Conservation (phyloP, 2,113 vertebrate genomes). For the Nannobrachium achirus region DNA sequence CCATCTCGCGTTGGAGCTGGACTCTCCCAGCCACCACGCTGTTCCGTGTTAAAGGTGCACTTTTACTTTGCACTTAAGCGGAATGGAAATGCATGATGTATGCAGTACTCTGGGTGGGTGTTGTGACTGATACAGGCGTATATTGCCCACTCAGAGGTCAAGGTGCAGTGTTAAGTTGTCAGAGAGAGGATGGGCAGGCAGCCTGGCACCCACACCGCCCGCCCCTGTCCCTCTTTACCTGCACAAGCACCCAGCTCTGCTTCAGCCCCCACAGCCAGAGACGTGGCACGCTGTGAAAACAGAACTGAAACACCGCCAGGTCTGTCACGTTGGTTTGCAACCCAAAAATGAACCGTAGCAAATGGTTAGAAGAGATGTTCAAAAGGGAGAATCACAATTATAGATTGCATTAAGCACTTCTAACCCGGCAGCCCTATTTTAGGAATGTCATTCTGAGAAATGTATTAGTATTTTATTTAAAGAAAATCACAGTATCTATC, state of each 20-base stretch:
- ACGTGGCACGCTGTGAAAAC: slow-evolving; percentile 57
- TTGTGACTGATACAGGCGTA: slow-evolving; percentile 77
- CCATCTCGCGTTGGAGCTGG: slow-evolving; percentile 61
- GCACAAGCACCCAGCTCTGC: slow-evolving; percentile 63
- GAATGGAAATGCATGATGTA: slow-evolving; percentile 78
- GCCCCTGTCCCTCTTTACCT: slow-evolving; percentile 75
- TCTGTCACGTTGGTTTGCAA: too few relatives aligned
- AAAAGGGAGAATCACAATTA: background rate
- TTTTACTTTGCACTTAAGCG: slow-evolving; percentile 81
- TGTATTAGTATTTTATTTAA: too few relatives aligned
- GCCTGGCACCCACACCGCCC: slow-evolving; percentile 64
- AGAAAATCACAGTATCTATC: too few relatives aligned
- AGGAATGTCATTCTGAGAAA: too few relatives aligned
- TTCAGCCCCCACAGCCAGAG: slow-evolving; percentile 72
- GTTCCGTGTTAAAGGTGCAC: slow-evolving; percentile 79
- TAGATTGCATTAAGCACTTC: background rate
- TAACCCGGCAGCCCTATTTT: background rate
- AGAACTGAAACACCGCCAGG: slow-evolving; percentile 47
- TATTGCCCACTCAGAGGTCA: slow-evolving; percentile 74
- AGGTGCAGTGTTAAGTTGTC: slow-evolving; percentile 67
- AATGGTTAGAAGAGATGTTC: slow-evolving; percentile 3
- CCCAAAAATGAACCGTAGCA: slow-evolving; percentile 35
- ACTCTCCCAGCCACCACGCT: slow-evolving; percentile 72
- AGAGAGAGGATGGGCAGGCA: slow-evolving; percentile 65
- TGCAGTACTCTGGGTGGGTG: slow-evolving; percentile 78